These are phyloP conservation scores for Rhyacichthys aspro DNA, from an alignment of 2,797 vertebrate species.

Conservation along the genomic window DNA sequence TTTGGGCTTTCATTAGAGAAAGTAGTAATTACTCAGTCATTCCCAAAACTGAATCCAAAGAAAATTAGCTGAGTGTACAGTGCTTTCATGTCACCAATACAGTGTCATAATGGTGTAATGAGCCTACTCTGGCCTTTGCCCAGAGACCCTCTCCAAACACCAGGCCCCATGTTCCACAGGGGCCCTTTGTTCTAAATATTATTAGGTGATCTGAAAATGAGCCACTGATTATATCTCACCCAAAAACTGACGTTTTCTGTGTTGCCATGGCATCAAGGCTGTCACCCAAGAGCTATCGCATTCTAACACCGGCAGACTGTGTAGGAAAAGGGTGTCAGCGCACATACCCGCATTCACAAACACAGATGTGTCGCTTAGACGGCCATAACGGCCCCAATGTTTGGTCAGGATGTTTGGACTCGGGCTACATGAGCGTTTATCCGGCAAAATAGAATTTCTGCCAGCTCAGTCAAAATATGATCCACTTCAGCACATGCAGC, in stretches of 20 bases:
- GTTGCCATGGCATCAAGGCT: conserved; percentile 78
- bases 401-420: conserved; percentile 64
- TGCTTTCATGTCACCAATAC: conserved; percentile 15
- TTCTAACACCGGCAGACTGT: conserved; percentile 64
- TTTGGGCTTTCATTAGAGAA: conserved; percentile 42
- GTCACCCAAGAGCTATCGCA: conserved; percentile 72
- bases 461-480: conserved; percentile 50
- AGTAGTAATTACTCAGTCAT: conserved; percentile 31
- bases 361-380: conserved; percentile 53
- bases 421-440: conserved; percentile 41
- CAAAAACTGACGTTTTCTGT: conserved; percentile 65
- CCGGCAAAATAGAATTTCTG: conserved; percentile 43
- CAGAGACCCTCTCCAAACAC: conserved; percentile 21
- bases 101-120: conserved; percentile 20
- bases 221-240: conserved; percentile 61
- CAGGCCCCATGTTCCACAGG: conserved; percentile 12
- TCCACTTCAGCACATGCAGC: conserved; percentile 55
- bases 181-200: conserved; percentile 58
- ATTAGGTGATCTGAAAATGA: conserved; percentile 65
- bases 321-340: conserved; percentile 54
- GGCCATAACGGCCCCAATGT: conserved; percentile 40
- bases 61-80: conserved; percentile 44
- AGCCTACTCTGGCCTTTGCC: conserved; percentile 24
- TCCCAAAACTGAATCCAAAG: conserved; percentile 30
- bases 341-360: conserved; percentile 59